phyloP scores from a whole-genome alignment of 1,140 invertebrate genomes.

The Scaptomyza graminum region DNA sequence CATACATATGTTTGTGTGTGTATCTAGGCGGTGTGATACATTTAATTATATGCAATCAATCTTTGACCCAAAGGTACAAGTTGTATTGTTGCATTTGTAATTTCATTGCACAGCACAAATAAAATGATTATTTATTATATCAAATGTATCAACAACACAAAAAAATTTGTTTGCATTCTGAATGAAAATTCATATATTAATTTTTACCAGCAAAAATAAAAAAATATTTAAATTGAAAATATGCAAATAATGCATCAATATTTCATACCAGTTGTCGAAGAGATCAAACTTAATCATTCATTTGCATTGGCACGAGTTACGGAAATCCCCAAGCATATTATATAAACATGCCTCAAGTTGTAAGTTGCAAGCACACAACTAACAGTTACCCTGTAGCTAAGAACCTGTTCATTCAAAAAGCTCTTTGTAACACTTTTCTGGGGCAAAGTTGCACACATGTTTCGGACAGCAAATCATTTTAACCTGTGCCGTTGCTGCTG shows the following conservation, averaged over 20 bases:
- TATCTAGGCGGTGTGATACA: no score
- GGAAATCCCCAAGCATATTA: no score
- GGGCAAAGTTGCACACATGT: neutral
- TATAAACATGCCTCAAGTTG: no score
- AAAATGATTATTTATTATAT: neutral
- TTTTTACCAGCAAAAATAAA: neutral
- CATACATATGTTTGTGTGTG: no score
- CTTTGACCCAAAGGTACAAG: neutral
- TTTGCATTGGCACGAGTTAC: no score
- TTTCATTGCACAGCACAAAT: constrained; percentile 2
- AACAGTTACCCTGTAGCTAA: neutral
- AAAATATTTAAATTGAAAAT: neutral
- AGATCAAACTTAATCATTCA: no score
- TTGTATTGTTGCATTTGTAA: constrained; percentile 16
- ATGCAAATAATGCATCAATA: no score
- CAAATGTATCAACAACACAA: neutral
- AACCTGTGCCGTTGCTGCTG: no score
- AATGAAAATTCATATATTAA: neutral
- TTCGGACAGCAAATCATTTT: constrained; percentile 24
- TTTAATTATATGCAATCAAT: constrained; percentile 6
- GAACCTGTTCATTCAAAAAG: no score
- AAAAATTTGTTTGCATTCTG: neutral
- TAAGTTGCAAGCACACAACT: neutral
- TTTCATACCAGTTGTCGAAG: no score
- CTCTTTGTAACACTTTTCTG: no score